Conservation (phyloP, 2,888 invertebrate species). For the Ptilodon capucinus region DNA sequence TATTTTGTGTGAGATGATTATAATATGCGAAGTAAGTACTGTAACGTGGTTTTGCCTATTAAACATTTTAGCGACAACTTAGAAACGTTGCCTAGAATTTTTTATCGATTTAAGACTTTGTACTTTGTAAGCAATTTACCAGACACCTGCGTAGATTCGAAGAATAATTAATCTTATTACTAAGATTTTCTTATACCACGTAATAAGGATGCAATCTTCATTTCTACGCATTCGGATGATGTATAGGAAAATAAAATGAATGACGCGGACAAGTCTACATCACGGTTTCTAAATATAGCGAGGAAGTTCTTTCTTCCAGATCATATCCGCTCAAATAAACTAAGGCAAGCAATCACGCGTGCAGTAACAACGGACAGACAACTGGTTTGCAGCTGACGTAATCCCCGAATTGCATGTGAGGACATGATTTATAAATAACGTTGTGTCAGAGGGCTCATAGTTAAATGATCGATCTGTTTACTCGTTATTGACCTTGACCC, state of each 20-base stretch:
- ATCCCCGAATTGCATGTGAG: neutral
- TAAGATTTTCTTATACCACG: neutral
- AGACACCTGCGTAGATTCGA: neutral
- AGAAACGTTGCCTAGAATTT: neutral
- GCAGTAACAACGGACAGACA: neutral
- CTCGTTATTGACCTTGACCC: too few species aligned
- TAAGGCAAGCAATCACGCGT: neutral
- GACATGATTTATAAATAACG: neutral
- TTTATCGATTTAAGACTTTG: neutral
- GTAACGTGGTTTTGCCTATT: neutral
- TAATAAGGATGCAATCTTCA: neutral
- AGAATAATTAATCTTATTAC: neutral
- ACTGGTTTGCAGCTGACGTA: neutral
- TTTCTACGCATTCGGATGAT: neutral
- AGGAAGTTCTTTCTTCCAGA: neutral
- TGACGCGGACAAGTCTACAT: neutral
- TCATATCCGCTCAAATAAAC: neutral
- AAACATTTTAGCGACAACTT: neutral
- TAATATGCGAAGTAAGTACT: neutral
- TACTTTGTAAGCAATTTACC: neutral
- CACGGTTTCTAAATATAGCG: neutral
- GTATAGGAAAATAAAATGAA: neutral
- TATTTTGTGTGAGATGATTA: neutral
- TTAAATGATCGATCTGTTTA: too few species aligned
- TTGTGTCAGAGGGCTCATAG: neutral